Percentiles rank a stretch among this genome's conserved stretches.
These are phyloP conservation scores for Mastacembelus armatus DNA, from an alignment of 2,797 vertebrate genomes.

Conservation along the genomic window DNA sequence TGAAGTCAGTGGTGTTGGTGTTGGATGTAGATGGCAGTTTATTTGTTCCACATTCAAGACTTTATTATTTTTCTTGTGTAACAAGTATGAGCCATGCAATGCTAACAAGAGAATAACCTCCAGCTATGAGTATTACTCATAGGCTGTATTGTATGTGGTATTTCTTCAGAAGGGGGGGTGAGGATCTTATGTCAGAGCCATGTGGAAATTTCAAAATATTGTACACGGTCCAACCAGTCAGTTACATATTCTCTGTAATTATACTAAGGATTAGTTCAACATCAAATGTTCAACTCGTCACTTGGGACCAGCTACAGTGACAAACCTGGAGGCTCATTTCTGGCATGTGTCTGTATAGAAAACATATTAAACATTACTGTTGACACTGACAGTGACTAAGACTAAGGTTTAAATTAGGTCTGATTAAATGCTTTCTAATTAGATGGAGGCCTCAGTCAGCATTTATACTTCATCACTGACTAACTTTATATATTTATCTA, in stretches of 20 bases:
- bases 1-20: background rate
- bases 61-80: too few species aligned
- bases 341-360: background rate
- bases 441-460: too few species aligned
- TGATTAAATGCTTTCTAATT: too few species aligned
- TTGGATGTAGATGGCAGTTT: background rate
- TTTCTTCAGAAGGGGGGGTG: background rate
- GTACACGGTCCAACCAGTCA: background rate
- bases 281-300: too few species aligned
- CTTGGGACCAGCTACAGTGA: constrained; percentile 46
- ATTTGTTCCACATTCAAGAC: background rate
- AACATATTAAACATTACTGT: too few species aligned
- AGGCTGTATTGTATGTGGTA: background rate
- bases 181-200: background rate
- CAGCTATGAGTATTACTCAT: background rate
- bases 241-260: background rate
- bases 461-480: too few species aligned
- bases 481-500: too few species aligned
- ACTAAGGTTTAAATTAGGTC: too few species aligned
- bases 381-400: too few species aligned
- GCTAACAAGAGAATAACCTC: too few species aligned
- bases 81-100: too few species aligned
- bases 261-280: too few species aligned
- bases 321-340: constrained; percentile 40
- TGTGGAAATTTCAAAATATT: background rate